Evolutionary conservation across 2,113 vertebrate species (phyloP).

Genomic region (Platichthys flesus): DNA sequence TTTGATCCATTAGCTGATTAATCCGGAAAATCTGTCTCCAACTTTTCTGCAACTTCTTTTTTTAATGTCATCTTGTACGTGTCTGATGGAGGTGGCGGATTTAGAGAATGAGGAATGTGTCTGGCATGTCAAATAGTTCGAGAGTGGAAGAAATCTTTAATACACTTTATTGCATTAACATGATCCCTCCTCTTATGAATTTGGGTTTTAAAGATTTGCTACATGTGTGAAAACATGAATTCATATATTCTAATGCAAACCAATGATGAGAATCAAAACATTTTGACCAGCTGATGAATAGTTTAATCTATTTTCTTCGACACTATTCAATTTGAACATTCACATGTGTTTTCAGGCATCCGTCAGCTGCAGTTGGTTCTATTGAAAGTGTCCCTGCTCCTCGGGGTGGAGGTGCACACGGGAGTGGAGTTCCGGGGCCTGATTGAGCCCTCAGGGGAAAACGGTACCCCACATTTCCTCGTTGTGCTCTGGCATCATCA

Average conservation of each 20-base stretch:
- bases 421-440: constrained; percentile 86
- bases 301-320: no score
- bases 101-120: not conserved
- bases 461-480: constrained; percentile 58
- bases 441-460: constrained; percentile 79
- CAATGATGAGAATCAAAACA: no score
- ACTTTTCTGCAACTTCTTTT: not conserved
- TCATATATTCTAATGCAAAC: no score
- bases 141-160: no score
- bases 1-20: not conserved
- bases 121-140: no score
- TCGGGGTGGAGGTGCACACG: constrained; percentile 92
- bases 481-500: not conserved
- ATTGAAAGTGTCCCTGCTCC: constrained; percentile 89
- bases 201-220: no score
- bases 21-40: not conserved
- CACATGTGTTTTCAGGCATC: constrained; percentile 84
- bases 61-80: not conserved
- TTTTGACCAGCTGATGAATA: no score
- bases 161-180: no score
- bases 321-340: no score
- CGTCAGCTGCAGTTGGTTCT: constrained; percentile 94
- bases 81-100: not conserved
- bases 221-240: no score
- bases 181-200: no score